A percentile compares a stretch with the other conserved stretches of the same genome.
phyloP scores from a whole-genome alignment of 1,140 invertebrate genomes.

The Leptoteleia sp. region DNA sequence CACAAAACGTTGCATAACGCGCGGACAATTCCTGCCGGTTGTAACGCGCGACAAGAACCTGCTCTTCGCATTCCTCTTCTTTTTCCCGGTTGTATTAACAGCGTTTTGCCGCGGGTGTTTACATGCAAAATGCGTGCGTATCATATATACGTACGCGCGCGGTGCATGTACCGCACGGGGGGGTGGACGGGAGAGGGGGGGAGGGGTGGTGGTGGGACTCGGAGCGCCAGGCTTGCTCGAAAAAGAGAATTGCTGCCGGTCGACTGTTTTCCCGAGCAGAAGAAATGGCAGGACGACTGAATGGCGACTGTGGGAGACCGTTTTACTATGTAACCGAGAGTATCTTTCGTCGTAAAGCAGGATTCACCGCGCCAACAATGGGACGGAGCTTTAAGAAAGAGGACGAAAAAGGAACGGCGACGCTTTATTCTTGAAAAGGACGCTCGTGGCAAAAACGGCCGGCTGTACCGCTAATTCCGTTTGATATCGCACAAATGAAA shows the following conservation, averaged over 20 bases:
- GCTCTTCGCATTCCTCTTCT: no score
- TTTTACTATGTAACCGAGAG: conserved; percentile 52
- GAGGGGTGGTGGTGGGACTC: conserved; percentile 14
- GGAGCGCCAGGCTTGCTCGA: conserved; percentile 1
- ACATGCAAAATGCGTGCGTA: conserved; percentile 52
- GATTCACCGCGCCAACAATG: conserved; percentile 39
- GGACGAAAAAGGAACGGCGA: conserved; percentile 30
- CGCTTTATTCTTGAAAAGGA: conserved; percentile 22
- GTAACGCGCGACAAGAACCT: conserved; percentile 40
- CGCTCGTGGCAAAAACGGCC: conserved; percentile 20
- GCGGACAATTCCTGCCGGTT: conserved; percentile 30
- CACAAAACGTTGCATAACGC: conserved; percentile 49
- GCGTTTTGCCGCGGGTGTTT: conserved; percentile 47
- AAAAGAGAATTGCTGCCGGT: conserved; percentile 37
- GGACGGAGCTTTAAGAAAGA: conserved; percentile 34
- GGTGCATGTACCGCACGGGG: conserved; percentile 2
- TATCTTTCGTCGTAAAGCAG: conserved; percentile 52
- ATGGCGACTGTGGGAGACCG: conserved; percentile 50
- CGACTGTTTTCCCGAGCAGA: conserved; percentile 39
- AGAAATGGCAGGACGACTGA: conserved; percentile 55
- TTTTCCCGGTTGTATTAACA: conserved; percentile 53
- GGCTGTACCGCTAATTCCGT: conserved; percentile 41
- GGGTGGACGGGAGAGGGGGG: not conserved
- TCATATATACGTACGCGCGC: conserved; percentile 34
- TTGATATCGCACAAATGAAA: conserved; percentile 23